phyloP scores from a whole-genome alignment of 2,888 invertebrate species.

The Adineta ricciae region DNA sequence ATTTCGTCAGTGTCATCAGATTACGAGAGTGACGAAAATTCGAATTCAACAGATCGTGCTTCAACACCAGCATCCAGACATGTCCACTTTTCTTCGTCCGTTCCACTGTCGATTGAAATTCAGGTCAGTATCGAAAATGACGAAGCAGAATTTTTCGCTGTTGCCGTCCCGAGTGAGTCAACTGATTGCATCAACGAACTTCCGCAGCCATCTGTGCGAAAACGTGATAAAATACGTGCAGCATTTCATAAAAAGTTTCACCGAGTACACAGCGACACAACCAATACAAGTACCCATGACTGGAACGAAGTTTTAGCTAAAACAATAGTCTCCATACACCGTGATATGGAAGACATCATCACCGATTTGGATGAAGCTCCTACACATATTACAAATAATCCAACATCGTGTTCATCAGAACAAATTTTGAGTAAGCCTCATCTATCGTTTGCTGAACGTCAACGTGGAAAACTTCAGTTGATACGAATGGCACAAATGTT shows the following conservation, averaged over 20 bases:
- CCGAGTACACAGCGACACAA: background rate
- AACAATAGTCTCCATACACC: background rate
- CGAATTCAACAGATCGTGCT: no score
- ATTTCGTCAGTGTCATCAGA: background rate
- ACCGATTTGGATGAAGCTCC: background rate
- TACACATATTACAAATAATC: background rate
- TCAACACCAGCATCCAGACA: background rate
- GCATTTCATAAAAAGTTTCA: background rate
- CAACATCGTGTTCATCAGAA: background rate
- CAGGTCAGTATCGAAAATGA: background rate
- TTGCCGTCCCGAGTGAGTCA: background rate
- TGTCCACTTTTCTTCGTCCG: background rate
- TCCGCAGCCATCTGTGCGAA: background rate
- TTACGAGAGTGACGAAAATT: no score
- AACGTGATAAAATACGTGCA: background rate
- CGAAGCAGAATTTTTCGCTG: background rate
- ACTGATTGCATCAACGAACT: background rate
- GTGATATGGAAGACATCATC: background rate
- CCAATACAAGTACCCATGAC: background rate
- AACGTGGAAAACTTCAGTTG: background rate
- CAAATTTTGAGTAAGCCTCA: background rate
- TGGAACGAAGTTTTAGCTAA: background rate
- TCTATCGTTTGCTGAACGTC: background rate
- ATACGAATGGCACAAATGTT: background rate
- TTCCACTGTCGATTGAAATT: background rate